phyloP scores from a whole-genome alignment of 1,140 invertebrate genomes.

The Schlechtendalia chinensis region DNA sequence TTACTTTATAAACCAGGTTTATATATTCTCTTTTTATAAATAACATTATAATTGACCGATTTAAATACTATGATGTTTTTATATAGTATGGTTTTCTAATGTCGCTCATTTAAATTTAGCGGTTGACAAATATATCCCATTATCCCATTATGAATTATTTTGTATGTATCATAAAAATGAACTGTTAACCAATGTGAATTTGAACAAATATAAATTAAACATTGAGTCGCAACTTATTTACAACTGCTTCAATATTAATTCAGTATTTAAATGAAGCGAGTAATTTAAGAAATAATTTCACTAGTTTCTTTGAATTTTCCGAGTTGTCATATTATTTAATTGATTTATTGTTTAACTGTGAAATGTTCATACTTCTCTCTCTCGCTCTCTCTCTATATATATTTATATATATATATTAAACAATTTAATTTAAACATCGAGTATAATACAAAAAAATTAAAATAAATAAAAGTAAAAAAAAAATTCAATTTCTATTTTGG shows the following conservation, averaged over 20 bases:
- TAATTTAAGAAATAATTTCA: slow-evolving; percentile 3
- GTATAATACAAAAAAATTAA: no score
- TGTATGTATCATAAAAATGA: background rate
- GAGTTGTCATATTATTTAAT: background rate
- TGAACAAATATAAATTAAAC: background rate
- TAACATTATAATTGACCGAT: background rate
- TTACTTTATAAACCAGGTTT: slow-evolving; percentile 5
- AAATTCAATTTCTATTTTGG: no score
- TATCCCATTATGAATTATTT: slow-evolving; percentile 10
- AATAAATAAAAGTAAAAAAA: no score
- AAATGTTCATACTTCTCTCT: no score
- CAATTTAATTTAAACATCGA: no score
- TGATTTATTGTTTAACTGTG: no score
- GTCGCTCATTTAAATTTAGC: slow-evolving; percentile 11
- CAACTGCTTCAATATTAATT: background rate
- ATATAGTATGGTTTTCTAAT: background rate
- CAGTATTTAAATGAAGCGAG: slow-evolving; percentile 5
- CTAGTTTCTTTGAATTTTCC: background rate
- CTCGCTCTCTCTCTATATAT: no score
- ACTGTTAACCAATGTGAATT: background rate
- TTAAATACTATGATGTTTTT: background rate
- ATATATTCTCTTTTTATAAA: no score
- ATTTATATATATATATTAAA: no score
- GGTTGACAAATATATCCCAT: slow-evolving; percentile 3
- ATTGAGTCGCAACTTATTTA: slow-evolving; percentile 3